Conservation (phyloP, 1,140 invertebrate species). For the Mylabris phalerata region DNA sequence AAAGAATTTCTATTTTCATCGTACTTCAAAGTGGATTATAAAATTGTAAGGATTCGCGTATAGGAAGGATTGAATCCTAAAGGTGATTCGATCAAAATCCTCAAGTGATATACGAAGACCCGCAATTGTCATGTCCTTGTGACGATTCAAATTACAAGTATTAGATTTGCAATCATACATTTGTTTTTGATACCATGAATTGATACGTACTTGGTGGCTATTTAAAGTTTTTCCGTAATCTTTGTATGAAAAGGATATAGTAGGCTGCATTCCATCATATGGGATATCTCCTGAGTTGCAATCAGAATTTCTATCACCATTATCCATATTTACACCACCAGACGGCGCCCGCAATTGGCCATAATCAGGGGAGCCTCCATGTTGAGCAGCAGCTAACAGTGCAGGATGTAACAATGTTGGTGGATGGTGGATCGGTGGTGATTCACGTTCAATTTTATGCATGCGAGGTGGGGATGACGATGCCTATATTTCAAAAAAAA, state of each 20-base stretch:
- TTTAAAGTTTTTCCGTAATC: slow-evolving; percentile 32
- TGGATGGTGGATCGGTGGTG: slow-evolving; percentile 70
- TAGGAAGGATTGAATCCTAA: slow-evolving; percentile 22
- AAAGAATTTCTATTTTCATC: too few species aligned
- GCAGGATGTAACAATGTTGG: slow-evolving; percentile 73
- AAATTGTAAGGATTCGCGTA: slow-evolving; percentile 28
- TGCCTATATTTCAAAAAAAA: slow-evolving; percentile 37
- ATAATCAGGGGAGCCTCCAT: slow-evolving; percentile 68
- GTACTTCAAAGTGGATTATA: slow-evolving; percentile 6
- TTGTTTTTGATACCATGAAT: background rate
- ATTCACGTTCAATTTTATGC: slow-evolving; percentile 64
- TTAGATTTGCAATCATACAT: too few species aligned
- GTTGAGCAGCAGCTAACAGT: slow-evolving; percentile 68
- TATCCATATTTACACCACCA: slow-evolving; percentile 57
- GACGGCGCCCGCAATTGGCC: slow-evolving; percentile 53
- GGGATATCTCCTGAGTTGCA: slow-evolving; percentile 81
- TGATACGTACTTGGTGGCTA: slow-evolving; percentile 28
- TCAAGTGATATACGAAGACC: slow-evolving; percentile 25
- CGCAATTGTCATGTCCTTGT: slow-evolving; percentile 4
- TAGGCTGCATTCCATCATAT: slow-evolving; percentile 86
- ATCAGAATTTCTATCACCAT: slow-evolving; percentile 75
- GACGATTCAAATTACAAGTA: slow-evolving; percentile 4
- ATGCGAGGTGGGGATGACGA: slow-evolving; percentile 47
- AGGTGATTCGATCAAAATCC: slow-evolving; percentile 9
- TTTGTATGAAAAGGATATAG: slow-evolving; percentile 81